Base-by-base conservation (phyloP, 1,140 invertebrate species). In the Samia ricini region DNA sequence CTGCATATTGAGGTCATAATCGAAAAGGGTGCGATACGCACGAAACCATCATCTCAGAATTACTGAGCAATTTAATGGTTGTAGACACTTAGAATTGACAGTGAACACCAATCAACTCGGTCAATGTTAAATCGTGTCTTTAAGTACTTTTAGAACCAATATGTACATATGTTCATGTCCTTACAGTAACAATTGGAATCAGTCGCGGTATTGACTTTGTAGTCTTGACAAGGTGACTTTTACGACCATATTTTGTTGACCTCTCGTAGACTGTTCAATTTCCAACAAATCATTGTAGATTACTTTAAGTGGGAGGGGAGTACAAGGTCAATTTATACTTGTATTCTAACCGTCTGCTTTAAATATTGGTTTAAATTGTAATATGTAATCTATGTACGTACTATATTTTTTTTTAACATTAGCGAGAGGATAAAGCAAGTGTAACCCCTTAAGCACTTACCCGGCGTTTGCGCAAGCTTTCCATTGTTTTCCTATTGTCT, bases 151-250 rank as follows among this genome's bases (percentile, higher is more conserved):
- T 26, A 49, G 50, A 21, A 20, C 42, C 29, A 50, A 63, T 63
- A 54, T 64, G 51, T 60, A 48, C 50, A 61, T 52, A 66, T 61
- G 56, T 66, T 61, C 50, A 61, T 56, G 64, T 66, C 64, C 64
- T 66, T 66, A 61, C 19, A 65, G 33, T 56, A 56, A 66, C 58
- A 66, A 66, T 66, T 33, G 63, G 15, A 52, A 66, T 66, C 52
- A 51, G 64, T 61, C 48, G 57, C 42, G 55, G 52, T 61, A 66
- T 66, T 66, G 64, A 61, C 48, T 61, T 57, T 66, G 48, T 29
- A 48, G 56, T 36, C 23, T 19, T 18, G 52, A 48, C 23, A 65
- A 61, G 63, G 52, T 33, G 20, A 19, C 33, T 42, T 42, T 42
- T 15, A 42, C 33, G 33, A 42, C 58, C 26, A 42, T 19, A 19